phyloP scores from a whole-genome alignment of 2,888 invertebrate species.

The Metallyticus violacea region DNA sequence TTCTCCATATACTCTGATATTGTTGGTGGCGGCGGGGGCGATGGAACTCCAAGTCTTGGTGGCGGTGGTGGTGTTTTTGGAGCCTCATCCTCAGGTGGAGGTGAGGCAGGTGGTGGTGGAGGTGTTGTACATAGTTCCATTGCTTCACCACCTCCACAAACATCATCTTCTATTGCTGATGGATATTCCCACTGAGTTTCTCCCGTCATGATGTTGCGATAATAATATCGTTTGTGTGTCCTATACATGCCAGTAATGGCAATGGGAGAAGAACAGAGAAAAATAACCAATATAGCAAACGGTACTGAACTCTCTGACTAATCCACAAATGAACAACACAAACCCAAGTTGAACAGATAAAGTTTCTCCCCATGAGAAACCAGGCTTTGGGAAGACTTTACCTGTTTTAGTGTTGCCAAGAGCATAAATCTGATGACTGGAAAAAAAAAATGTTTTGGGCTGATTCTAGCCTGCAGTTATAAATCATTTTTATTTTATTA shows the following conservation, averaged over 20 bases:
- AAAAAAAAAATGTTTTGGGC: neutral
- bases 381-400: neutral
- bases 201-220: conserved; percentile 57
- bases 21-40: neutral
- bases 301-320: neutral
- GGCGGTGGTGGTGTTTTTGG: conserved; percentile 45
- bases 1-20: neutral
- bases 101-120: conserved; percentile 33
- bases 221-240: conserved; percentile 65
- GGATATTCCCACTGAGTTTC: conserved; percentile 66
- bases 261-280: conserved; percentile 17
- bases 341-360: conserved; percentile 3
- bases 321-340: neutral
- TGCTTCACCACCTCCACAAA: conserved; percentile 26
- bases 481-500: too few species aligned
- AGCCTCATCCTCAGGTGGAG: conserved; percentile 37
- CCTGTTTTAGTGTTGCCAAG: neutral
- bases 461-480: too few species aligned
- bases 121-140: conserved; percentile 34
- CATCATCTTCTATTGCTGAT: conserved; percentile 8
- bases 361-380: neutral
- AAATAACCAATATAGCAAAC: conserved; percentile 16
- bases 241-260: conserved; percentile 45
- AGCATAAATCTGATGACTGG: neutral
- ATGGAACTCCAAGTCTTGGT: conserved; percentile 39